phyloP scores from a whole-genome alignment of 2,797 vertebrate genomes.

The Poeciliopsis infans region DNA sequence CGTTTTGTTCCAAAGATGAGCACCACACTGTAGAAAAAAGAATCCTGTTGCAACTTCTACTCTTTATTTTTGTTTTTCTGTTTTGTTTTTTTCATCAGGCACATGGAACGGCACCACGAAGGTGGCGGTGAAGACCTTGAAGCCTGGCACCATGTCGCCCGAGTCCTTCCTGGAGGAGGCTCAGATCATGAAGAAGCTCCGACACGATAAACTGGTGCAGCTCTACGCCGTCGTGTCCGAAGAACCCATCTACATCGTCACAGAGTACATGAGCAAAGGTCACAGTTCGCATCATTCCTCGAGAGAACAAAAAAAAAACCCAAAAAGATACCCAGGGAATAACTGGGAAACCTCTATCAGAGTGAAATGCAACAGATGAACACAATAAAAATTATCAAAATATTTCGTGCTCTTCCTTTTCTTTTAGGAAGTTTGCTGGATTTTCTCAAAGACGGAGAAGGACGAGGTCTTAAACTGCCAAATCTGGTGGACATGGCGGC shows the following conservation, averaged over 20 bases:
- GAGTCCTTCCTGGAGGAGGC: conserved; percentile 98
- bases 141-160: conserved; percentile 98
- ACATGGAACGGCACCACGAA: conserved; percentile 99
- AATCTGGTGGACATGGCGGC: conserved; percentile 99
- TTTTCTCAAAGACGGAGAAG: conserved; percentile 98
- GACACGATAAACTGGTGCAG: conserved; percentile 97
- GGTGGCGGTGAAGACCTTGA: conserved; percentile 98
- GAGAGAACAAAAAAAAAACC: background rate
- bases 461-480: conserved; percentile 93
- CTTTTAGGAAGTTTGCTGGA: conserved; percentile 93
- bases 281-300: background rate
- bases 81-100: conserved; percentile 74
- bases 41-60: background rate
- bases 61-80: background rate
- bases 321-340: background rate
- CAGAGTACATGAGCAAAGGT: conserved; percentile 96
- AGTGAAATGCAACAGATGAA: background rate
- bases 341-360: background rate
- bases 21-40: background rate
- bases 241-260: conserved; percentile 98
- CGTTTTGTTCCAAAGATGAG: background rate
- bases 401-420: background rate
- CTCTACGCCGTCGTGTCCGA: conserved; percentile 98
- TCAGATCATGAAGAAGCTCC: conserved; percentile 99
- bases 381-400: background rate